Conservation (phyloP, 2,888 invertebrate species). For the Physocephala rufipes region DNA sequence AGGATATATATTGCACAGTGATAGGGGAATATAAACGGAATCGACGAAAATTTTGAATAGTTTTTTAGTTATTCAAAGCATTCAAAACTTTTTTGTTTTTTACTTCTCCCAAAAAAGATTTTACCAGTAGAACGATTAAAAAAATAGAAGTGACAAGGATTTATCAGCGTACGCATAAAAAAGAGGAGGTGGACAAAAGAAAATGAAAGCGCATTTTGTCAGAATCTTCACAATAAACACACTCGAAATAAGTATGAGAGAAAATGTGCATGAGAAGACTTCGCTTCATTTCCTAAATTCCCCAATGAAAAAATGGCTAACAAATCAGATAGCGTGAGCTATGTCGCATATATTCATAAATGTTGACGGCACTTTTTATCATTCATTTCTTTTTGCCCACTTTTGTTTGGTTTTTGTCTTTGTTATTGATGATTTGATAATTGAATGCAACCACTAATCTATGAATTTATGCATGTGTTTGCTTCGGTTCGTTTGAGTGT, state of each 20-base stretch:
- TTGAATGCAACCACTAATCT: neutral
- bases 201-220: neutral
- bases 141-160: too few species aligned
- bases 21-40: neutral
- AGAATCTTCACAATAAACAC: conserved; percentile 26
- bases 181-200: too few species aligned
- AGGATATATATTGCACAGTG: neutral
- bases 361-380: neutral
- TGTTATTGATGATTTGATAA: too few species aligned
- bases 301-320: conserved; percentile 19
- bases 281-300: conserved; percentile 8
- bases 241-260: conserved; percentile 26
- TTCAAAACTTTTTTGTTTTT: too few species aligned
- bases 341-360: too few species aligned
- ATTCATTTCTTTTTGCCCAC: neutral
- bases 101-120: too few species aligned
- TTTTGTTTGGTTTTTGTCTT: too few species aligned
- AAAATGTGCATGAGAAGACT: conserved; percentile 23
- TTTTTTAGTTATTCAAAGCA: too few species aligned
- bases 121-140: too few species aligned
- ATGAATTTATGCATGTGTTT: neutral
- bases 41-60: too few species aligned
- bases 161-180: too few species aligned
- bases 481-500: neutral
- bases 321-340: conserved; percentile 22